Evolutionary conservation across 2,797 vertebrate genomes (phyloP), one percentile per base, ranked within the genome.

Genomic region (Parauchenoglanis ngamensis): DNA sequence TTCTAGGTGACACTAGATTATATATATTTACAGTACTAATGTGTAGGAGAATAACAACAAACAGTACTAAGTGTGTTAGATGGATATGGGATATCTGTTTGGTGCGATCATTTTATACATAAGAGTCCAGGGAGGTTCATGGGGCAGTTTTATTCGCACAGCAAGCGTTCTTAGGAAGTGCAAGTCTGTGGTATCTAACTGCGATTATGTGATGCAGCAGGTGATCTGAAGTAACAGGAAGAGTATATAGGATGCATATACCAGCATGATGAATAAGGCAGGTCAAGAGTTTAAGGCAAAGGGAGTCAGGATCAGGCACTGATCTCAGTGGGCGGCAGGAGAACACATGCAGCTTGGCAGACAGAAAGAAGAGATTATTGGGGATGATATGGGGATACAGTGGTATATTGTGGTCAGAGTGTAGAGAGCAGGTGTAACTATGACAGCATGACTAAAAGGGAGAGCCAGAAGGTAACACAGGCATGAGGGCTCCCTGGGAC

Each of bases 121-220:
- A 52, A 46, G 25, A n/a, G 19, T 65, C 13, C n/a, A 19, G 15
- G 19, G 4, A 21, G 19, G 44, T 67, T 10, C 25, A 17, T 19
- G 1, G 59, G 40, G 3, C 25, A 28, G 15, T 28, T 82, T 65
- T 15, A 61, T 63, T 12, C 7, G 0, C 40, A 68, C 46, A 31
- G 17, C n/a, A 49, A 65, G 77, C 40, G 25, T 82, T 17, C 25
- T 11, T 28, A 28, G 44, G 61, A 49, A 63, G 35, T 81, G 23
- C 19, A 81, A 81, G 15, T 46, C 40, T 82, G 31, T 7, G 54
- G 44, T 49, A 67, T 49, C 80, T 31, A 28, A 19, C 40, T 65
- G 21, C 65, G 57, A 82, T 82, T 31, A 83, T 83, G 44, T 83
- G 81, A 83, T 54, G 63, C 19, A 54, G 63, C 46, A 67, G 46